Percentiles rank a stretch among this genome's conserved stretches.
Evolutionary conservation across 2,797 vertebrate species (phyloP).

Genomic region (Varecia variegata): DNA sequence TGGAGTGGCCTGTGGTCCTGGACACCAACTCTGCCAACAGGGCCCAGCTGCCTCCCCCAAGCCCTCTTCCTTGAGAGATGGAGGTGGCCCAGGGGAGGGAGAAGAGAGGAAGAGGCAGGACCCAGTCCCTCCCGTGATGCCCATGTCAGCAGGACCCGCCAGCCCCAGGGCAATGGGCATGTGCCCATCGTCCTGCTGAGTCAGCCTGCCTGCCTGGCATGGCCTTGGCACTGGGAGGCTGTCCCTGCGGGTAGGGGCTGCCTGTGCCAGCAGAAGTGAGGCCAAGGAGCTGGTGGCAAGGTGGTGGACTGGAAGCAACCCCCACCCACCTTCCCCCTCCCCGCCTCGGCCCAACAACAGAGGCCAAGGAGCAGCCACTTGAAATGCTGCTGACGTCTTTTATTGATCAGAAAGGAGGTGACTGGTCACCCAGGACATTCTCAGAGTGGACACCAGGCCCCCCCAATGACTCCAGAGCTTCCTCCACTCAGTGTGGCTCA

Average conservation of each 20-base stretch:
- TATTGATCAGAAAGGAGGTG: slow-evolving; percentile 55
- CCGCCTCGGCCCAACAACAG: neutral
- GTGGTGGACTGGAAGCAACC: too few species aligned
- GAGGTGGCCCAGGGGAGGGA: neutral
- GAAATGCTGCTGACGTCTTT: slow-evolving; percentile 48
- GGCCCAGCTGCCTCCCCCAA: fast-evolving
- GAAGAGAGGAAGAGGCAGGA: neutral
- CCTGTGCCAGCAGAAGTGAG: neutral
- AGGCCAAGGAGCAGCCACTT: neutral
- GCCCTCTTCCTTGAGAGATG: neutral
- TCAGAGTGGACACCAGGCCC: neutral
- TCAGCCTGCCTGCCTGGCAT: neutral
- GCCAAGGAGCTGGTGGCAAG: neutral
- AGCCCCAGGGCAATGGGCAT: neutral
- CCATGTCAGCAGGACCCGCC: neutral
- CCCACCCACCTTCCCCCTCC: fast-evolving
- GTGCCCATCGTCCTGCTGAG: neutral
- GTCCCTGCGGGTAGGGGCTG: neutral
- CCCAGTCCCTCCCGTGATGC: neutral
- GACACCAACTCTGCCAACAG: neutral
- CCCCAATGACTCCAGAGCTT: neutral
- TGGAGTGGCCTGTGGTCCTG: neutral
- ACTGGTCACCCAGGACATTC: neutral
- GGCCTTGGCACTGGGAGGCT: neutral
- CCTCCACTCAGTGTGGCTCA: fast-evolving